Conservation (phyloP, 2,797 vertebrate genomes). For the Myotis pilosus region DNA sequence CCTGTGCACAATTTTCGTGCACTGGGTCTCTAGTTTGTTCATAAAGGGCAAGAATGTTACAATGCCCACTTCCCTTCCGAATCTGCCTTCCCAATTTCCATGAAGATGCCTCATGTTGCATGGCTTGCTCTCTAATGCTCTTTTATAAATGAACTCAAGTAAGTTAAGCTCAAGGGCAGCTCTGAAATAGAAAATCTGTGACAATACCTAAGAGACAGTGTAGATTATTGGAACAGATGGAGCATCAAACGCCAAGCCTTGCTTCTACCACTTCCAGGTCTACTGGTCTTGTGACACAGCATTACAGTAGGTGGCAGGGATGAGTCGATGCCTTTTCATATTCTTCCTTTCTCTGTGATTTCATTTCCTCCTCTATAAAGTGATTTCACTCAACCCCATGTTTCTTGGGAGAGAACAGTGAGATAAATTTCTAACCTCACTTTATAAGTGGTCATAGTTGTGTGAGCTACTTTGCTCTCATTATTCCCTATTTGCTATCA, state of each 20-base stretch:
- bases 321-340: not conserved
- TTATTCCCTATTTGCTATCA: not conserved
- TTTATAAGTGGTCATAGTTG: not conserved
- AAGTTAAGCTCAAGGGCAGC: not conserved
- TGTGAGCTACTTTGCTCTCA: not conserved
- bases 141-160: not conserved
- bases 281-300: too few species aligned
- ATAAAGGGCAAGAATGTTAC: not conserved
- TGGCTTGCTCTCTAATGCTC: not conserved
- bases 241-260: not conserved
- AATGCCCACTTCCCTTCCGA: not conserved
- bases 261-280: not conserved
- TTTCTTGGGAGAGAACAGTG: not conserved
- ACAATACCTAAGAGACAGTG: not conserved
- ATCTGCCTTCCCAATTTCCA: not conserved
- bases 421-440: not conserved
- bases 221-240: not conserved
- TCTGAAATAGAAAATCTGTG: not conserved
- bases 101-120: not conserved
- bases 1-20: too few species aligned
- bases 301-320: not conserved
- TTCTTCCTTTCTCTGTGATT: not conserved
- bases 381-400: not conserved
- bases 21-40: not conserved
- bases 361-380: not conserved